A percentile compares a stretch with the other conserved stretches of the same genome.
These are phyloP conservation scores for Stegodyphus mimosarum DNA, from an alignment of 1,140 invertebrate species.

Conservation along the genomic window DNA sequence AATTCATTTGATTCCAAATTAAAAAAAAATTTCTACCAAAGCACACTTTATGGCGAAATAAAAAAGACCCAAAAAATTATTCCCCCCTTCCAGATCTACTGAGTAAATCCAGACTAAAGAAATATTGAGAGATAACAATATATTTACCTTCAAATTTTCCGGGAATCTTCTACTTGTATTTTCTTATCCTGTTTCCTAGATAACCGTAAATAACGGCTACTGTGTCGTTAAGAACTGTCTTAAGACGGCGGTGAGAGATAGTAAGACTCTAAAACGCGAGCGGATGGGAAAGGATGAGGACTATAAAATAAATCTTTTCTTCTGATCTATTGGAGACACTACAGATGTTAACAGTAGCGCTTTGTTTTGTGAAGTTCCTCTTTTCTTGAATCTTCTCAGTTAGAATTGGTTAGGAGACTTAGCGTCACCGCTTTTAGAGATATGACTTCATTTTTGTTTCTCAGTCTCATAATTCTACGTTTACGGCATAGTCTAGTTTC, in stretches of 20 bases:
- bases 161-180: neutral
- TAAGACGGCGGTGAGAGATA: slow-evolving; percentile 23
- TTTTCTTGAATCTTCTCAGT: neutral
- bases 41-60: no score
- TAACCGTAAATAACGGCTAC: slow-evolving; percentile 18
- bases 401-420: neutral
- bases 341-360: slow-evolving; percentile 27
- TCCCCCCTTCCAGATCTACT: no score
- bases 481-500: neutral
- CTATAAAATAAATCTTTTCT: slow-evolving; percentile 33
- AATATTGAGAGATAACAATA: neutral
- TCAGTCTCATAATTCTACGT: slow-evolving; percentile 4
- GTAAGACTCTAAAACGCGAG: slow-evolving; percentile 7
- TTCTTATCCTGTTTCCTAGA: slow-evolving; percentile 1
- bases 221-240: slow-evolving; percentile 6
- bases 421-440: neutral
- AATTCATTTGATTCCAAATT: no score
- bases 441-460: slow-evolving; percentile 5
- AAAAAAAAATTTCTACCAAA: no score
- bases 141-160: neutral
- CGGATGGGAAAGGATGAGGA: neutral
- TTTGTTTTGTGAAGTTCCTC: neutral
- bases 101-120: no score
- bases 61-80: no score
- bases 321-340: neutral